A percentile compares a stretch with the other conserved stretches of the same genome.
These are phyloP conservation scores for Lutjanus campechanus DNA, from an alignment of 2,797 vertebrate genomes.

Conservation along the genomic window DNA sequence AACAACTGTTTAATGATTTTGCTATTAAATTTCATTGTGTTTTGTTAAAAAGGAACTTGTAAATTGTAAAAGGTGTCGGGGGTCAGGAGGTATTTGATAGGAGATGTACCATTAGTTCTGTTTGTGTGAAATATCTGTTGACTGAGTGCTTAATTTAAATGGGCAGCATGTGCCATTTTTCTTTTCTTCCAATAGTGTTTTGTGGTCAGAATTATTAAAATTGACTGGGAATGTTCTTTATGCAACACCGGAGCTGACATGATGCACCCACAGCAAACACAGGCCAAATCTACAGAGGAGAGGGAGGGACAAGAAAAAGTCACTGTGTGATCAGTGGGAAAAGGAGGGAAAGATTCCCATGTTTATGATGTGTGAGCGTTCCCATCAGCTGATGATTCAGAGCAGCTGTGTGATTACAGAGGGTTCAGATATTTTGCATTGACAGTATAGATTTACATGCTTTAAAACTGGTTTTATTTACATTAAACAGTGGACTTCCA, in stretches of 20 bases:
- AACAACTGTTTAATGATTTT: constrained; percentile 23
- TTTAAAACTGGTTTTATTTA: neutral
- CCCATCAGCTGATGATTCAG: neutral
- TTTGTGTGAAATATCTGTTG: constrained; percentile 17
- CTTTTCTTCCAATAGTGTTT: constrained; percentile 12
- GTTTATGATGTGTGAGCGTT: neutral
- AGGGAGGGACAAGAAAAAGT: neutral
- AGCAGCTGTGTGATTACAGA: neutral
- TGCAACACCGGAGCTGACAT: constrained; percentile 2
- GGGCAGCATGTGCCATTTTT: constrained; percentile 27
- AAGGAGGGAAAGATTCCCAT: neutral
- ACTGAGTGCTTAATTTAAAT: constrained; percentile 2
- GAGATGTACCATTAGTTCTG: constrained; percentile 18
- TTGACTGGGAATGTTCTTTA: neutral
- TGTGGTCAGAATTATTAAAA: neutral
- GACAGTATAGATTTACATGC: neutral
- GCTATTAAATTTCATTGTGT: constrained; percentile 6
- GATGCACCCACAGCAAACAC: neutral
- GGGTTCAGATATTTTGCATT: neutral
- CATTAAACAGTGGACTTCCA: neutral
- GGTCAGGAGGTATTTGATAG: constrained; percentile 11
- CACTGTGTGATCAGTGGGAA: neutral
- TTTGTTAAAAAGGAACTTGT: constrained; percentile 24
- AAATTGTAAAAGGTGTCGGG: constrained; percentile 20
- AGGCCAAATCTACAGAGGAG: neutral